Conservation (phyloP, 2,113 vertebrate genomes). For the Ammospiza nelsoni region DNA sequence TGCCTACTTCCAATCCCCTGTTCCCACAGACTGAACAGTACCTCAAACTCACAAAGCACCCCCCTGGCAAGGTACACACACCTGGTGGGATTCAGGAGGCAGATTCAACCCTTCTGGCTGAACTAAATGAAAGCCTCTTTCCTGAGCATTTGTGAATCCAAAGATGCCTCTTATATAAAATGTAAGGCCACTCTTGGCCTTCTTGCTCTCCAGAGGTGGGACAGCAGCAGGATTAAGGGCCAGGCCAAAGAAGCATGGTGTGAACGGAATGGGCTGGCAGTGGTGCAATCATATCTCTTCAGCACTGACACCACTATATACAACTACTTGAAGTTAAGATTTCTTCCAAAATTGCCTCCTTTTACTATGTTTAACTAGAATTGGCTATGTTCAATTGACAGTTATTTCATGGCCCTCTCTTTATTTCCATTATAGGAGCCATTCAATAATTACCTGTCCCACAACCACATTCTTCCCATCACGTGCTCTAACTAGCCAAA, state of each 20-base stretch:
- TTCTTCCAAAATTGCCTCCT: neutral
- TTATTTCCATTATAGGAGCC: neutral
- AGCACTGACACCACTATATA: neutral
- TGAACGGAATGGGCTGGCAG: conserved; percentile 90
- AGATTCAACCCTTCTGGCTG: neutral
- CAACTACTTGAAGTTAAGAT: neutral
- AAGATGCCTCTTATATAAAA: conserved; percentile 93
- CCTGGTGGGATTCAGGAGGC: neutral
- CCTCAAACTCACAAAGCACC: neutral
- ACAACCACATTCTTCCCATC: neutral
- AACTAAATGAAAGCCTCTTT: neutral
- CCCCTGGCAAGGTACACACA: neutral
- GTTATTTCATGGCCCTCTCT: neutral
- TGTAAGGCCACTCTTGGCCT: conserved; percentile 87
- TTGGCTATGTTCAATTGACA: neutral
- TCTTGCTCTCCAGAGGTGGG: conserved; percentile 91
- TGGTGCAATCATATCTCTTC: neutral
- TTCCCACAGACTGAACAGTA: neutral
- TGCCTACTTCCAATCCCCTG: accelerated
- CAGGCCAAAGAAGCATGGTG: conserved; percentile 91
- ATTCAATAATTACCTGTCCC: neutral
- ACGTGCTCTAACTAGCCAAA: neutral
- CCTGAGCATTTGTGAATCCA: conserved; percentile 82
- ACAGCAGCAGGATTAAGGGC: conserved; percentile 91
- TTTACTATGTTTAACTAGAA: neutral